These are phyloP conservation scores for Cephus sareptanus DNA, from an alignment of 2,888 invertebrate genomes.

Conservation along the genomic window DNA sequence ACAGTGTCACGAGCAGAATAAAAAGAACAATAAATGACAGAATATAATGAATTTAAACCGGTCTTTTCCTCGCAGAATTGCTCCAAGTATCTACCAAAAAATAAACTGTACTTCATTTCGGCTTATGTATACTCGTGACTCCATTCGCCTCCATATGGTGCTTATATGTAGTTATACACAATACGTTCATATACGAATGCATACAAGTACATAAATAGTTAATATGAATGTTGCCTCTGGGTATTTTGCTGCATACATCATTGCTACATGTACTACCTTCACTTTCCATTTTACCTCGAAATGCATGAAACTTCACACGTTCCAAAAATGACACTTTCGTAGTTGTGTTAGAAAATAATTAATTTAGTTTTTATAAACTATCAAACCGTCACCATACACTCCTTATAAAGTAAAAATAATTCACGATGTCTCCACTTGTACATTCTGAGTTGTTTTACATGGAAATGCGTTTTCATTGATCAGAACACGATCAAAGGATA, in stretches of 20 bases:
- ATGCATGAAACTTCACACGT: neutral
- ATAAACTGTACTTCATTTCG: neutral
- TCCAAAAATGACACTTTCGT: neutral
- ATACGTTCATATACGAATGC: neutral
- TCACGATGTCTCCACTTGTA: constrained; percentile 5
- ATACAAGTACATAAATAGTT: neutral
- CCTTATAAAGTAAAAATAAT: constrained; percentile 27
- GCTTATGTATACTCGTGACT: neutral
- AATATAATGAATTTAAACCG: neutral
- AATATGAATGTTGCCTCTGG: constrained; percentile 39
- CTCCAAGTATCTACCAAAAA: neutral
- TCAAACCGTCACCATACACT: neutral
- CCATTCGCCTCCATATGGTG: neutral
- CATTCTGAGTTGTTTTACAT: neutral
- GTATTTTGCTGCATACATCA: constrained; percentile 47
- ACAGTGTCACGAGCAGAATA: neutral
- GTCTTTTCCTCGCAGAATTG: neutral
- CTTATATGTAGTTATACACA: neutral
- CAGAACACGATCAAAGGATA: neutral
- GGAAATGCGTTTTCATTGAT: constrained; percentile 24
- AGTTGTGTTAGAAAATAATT: neutral
- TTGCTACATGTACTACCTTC: constrained; percentile 57
- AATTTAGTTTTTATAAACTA: neutral
- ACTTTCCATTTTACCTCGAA: constrained; percentile 52
- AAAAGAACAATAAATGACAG: neutral